phyloP scores from a whole-genome alignment of 1,140 invertebrate genomes.

The Helicoverpa armigera region DNA sequence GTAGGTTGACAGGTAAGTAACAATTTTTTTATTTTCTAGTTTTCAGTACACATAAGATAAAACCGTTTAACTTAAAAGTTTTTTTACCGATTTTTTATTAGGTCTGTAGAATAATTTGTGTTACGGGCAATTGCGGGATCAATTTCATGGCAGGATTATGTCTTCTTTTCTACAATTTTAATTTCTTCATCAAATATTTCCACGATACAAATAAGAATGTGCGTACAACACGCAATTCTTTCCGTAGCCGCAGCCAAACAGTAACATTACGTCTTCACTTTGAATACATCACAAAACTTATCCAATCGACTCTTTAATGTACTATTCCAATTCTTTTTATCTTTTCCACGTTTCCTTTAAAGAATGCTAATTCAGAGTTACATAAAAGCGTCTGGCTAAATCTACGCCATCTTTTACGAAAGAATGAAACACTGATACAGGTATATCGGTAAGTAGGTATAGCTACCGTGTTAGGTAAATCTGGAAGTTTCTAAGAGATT shows the following conservation, averaged over 20 bases:
- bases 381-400: slow-evolving; percentile 26
- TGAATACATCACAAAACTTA: slow-evolving; percentile 37
- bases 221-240: background rate
- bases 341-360: slow-evolving; percentile 23
- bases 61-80: too few species aligned
- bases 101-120: background rate
- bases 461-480: background rate
- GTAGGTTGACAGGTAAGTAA: too few species aligned
- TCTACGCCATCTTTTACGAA: slow-evolving; percentile 8
- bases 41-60: too few species aligned
- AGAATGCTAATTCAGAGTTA: slow-evolving; percentile 36
- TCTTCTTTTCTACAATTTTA: background rate
- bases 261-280: slow-evolving; percentile 12
- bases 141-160: background rate
- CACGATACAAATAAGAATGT: background rate
- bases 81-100: too few species aligned
- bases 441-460: background rate
- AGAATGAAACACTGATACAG: slow-evolving; percentile 24
- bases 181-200: background rate
- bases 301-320: slow-evolving; percentile 34
- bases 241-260: background rate
- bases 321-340: slow-evolving; percentile 35
- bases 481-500: slow-evolving; percentile 4
- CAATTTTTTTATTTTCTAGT: too few species aligned
- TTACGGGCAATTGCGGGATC: too few species aligned